These are phyloP conservation scores for Pecten maximus DNA, from an alignment of 2,888 invertebrate species.

Conservation along the genomic window DNA sequence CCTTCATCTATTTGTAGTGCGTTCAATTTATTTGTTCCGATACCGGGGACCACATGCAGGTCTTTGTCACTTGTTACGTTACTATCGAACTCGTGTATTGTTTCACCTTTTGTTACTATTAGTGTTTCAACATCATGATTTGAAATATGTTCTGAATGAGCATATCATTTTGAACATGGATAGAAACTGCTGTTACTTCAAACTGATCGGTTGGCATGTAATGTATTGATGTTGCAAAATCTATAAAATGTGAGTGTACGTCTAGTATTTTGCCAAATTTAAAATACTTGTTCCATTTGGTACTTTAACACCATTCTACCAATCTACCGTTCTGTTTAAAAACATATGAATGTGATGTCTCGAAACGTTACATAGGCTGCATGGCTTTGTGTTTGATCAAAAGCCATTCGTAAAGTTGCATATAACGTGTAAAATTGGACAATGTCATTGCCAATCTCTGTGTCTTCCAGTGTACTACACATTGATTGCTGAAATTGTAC, in stretches of 20 bases:
- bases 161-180: no score
- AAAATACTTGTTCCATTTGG: conserved; percentile 29
- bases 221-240: conserved; percentile 33
- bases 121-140: no score
- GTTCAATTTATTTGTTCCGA: no score
- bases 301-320: conserved; percentile 3
- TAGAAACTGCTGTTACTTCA: conserved; percentile 38
- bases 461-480: not conserved
- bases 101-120: not conserved
- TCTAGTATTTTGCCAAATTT: not conserved
- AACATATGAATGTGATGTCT: conserved; percentile 6
- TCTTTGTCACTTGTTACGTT: not conserved
- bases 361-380: conserved; percentile 34
- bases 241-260: not conserved
- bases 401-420: no score
- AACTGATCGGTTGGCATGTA: not conserved
- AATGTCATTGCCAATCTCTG: not conserved
- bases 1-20: no score
- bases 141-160: no score
- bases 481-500: conserved; percentile 37
- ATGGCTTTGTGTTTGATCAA: not conserved
- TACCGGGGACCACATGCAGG: no score
- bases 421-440: no score
- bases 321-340: not conserved
- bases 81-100: not conserved